Evolutionary conservation across 92 coral and sea anemone species (phyloP), one percentile per base, ranked within the genome.

Genomic region (Diadumene lineata): DNA sequence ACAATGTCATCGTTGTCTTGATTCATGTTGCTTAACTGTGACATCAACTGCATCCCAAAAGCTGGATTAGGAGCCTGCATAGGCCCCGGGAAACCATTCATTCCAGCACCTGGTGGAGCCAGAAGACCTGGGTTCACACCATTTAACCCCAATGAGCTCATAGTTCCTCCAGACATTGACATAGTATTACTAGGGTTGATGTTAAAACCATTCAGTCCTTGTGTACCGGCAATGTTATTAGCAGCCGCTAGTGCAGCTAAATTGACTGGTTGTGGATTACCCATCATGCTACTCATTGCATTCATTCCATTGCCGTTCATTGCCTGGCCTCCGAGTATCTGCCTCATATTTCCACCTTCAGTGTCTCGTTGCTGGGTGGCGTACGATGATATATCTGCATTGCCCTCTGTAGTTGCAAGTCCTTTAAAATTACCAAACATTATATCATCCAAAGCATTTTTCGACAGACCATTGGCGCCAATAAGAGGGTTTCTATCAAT

Each of bases 351-450:
- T 34, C 70, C 74, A 1, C 69, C 64, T 55, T 73, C 27, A 28
- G 34, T 32, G 19, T 77, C 81, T 6, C 72, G 64, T 26, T 70
- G 65, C 63, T 78, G 15, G 1, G 23, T 56, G 26, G 79, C 74
- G 4, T 19, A 78, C 21, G 78, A 63, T 23, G 78, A 0, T 10
- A 84, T 76, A 10, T 56, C 66, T n/a, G n/a, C n/a, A 38, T 72
- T 33, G 9, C 77, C 89, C 9, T 57, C 73, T 44, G 76, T 19
- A 0, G 80, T 44, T 26, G 80, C 92, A 32, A 85, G 72, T 34
- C 84, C 88, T 46, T 82, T 88, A 2, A 91, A 84, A 63, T 61
- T 88, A 7, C 97, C 97, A 88, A 84, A 91, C 97, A 91, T 91
- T 60, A 91, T 25, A 51, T 82, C 90, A 7, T 85, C 60, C 11